Evolutionary conservation across 2,113 vertebrate genomes (phyloP).

Genomic region (Macrotus californicus): DNA sequence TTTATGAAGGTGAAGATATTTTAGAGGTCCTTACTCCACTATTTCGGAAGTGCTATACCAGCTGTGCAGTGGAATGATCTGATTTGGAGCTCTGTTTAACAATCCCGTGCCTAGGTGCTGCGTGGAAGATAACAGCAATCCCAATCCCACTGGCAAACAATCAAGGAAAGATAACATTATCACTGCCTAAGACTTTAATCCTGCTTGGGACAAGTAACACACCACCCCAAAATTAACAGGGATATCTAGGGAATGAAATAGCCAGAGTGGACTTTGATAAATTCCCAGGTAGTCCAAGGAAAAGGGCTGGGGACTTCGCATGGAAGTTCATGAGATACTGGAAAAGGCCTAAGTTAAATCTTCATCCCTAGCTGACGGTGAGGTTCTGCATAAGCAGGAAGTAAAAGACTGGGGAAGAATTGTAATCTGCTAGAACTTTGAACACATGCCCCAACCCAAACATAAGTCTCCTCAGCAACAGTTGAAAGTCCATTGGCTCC

Average conservation of each 20-base stretch:
- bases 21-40: neutral
- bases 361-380: neutral
- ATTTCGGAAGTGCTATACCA: neutral
- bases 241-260: neutral
- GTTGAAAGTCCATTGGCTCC: neutral
- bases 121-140: neutral
- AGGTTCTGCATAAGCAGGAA: neutral
- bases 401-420: neutral
- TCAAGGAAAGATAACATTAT: neutral
- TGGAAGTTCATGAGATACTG: neutral
- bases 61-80: neutral
- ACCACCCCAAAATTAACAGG: neutral
- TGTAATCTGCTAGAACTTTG: neutral
- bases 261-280: neutral
- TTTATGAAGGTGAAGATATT: neutral
- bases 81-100: neutral
- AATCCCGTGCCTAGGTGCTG: neutral
- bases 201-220: neutral
- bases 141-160: neutral
- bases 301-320: neutral
- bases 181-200: neutral
- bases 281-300: neutral
- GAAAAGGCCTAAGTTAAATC: neutral
- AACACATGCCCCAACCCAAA: neutral
- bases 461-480: neutral